Evolutionary conservation across 2,797 vertebrate species (phyloP).

Genomic region (Enteromius fasciolatus): DNA sequence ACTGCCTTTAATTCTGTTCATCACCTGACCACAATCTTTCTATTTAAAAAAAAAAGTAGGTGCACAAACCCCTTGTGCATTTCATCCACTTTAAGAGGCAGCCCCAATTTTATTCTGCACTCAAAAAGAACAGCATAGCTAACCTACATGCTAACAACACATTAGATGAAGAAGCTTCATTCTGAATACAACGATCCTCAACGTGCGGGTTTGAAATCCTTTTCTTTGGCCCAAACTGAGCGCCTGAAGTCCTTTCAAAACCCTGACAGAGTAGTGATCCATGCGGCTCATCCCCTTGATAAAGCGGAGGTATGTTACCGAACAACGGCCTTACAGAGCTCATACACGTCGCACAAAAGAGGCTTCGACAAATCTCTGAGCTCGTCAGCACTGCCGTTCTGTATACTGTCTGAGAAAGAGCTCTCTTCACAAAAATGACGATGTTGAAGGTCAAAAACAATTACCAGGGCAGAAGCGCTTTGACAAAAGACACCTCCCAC

Average conservation of each 20-base stretch:
- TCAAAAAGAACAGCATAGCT: neutral
- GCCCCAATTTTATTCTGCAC: neutral
- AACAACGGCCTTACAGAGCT: constrained; percentile 41
- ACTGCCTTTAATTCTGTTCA: neutral
- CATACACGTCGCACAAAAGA: constrained; percentile 29
- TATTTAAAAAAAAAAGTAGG: neutral
- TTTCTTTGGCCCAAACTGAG: constrained; percentile 14
- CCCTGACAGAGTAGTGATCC: constrained; percentile 28
- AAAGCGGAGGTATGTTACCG: constrained; percentile 29
- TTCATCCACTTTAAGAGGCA: neutral
- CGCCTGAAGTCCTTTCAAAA: constrained; percentile 32
- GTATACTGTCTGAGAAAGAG: constrained; percentile 33
- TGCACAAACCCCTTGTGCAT: neutral
- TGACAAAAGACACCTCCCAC: constrained; percentile 70
- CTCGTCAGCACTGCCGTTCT: constrained; percentile 28
- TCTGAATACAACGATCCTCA: constrained; percentile 21
- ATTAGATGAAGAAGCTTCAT: constrained; percentile 37
- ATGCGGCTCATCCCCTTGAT: constrained; percentile 35
- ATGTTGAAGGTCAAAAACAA: constrained; percentile 85
- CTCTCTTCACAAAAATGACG: constrained; percentile 58
- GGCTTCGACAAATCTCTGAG: constrained; percentile 41
- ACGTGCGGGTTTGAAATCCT: constrained; percentile 28
- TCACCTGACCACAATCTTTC: neutral
- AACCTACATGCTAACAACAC: constrained; percentile 16
- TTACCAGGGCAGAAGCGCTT: constrained; percentile 69